Percentiles rank a stretch among this genome's conserved stretches.
Evolutionary conservation across 1,140 invertebrate species (phyloP).

Genomic region (Planococcus citri): DNA sequence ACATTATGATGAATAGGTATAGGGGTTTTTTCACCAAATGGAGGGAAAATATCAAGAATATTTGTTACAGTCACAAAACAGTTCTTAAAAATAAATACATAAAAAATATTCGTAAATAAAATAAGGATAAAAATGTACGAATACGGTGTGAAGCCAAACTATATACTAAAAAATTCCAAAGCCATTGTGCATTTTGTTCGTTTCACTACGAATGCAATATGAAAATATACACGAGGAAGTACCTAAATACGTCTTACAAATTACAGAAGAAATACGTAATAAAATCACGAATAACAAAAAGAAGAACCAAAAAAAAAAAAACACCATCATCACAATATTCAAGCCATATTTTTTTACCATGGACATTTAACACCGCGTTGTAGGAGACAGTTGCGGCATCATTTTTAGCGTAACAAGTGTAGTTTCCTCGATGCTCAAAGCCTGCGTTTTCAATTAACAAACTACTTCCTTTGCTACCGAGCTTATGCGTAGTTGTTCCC

Average conservation of each 20-base stretch:
- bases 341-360: conserved; percentile 21
- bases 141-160: not conserved
- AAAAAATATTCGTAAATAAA: no score
- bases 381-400: conserved; percentile 36
- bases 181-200: not conserved
- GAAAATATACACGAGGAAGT: not conserved
- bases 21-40: not conserved
- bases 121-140: not conserved
- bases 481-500: conserved; percentile 48
- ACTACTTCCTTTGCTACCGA: conserved; percentile 50
- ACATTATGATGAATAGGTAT: not conserved
- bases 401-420: conserved; percentile 58
- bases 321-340: not conserved
- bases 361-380: conserved; percentile 34
- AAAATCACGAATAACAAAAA: not conserved
- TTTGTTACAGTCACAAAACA: no score
- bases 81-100: no score
- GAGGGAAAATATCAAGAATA: not conserved
- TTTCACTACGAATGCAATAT: not conserved
- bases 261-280: no score
- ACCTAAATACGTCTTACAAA: no score
- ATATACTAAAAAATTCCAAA: not conserved
- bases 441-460: conserved; percentile 34
- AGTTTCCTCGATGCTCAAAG: conserved; percentile 43
- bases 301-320: not conserved